These are phyloP conservation scores for Acleris emargana DNA, from an alignment of 2,888 invertebrate species.

Conservation along the genomic window DNA sequence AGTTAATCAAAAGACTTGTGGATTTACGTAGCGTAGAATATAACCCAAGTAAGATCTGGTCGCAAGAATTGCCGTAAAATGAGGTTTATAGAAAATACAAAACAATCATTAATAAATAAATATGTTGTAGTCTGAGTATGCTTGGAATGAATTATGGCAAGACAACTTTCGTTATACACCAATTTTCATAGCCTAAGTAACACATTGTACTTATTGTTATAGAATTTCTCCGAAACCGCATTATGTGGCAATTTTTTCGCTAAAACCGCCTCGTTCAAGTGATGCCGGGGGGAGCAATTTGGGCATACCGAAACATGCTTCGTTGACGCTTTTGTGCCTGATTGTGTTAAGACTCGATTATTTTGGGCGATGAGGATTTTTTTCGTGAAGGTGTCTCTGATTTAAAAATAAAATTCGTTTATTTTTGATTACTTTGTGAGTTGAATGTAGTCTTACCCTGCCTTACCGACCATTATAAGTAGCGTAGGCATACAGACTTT, in stretches of 20 bases:
- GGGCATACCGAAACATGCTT: conserved; percentile 30
- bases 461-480: too few relatives aligned
- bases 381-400: conserved; percentile 19
- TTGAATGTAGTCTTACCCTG: too few relatives aligned
- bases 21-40: too few relatives aligned
- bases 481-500: too few relatives aligned
- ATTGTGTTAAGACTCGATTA: conserved; percentile 35
- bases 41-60: too few relatives aligned
- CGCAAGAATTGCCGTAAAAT: too few relatives aligned
- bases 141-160: too few relatives aligned
- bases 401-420: conserved; percentile 11
- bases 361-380: conserved; percentile 26
- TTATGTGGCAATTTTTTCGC: conserved; percentile 30
- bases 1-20: too few relatives aligned
- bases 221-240: conserved; percentile 20
- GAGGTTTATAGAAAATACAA: too few relatives aligned
- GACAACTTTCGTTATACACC: neutral
- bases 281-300: conserved; percentile 30
- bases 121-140: too few relatives aligned
- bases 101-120: too few relatives aligned
- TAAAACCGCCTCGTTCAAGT: conserved; percentile 20
- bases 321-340: conserved; percentile 32
- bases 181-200: conserved; percentile 14
- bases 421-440: neutral
- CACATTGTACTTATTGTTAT: conserved; percentile 6